Evolutionary conservation across 2,888 invertebrate genomes (phyloP).

Genomic region (Megalurothrips usitatus): DNA sequence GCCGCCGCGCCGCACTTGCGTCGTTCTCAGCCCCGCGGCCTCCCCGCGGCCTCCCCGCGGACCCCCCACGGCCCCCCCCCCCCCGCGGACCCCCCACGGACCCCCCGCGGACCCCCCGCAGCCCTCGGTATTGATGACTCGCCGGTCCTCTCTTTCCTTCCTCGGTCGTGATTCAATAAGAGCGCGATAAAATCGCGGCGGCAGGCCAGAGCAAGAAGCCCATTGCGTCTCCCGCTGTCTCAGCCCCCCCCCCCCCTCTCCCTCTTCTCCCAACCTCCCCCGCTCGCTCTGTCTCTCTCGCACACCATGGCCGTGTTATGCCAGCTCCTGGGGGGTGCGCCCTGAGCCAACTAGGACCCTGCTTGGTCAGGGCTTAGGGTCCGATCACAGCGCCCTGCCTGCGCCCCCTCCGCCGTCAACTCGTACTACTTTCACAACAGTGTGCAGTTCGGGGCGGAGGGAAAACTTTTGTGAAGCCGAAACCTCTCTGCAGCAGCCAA

Average conservation of each 20-base stretch:
- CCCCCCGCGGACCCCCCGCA: background rate
- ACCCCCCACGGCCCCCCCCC: background rate
- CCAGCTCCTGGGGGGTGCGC: no score
- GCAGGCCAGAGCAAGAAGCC: background rate
- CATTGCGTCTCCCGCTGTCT: background rate
- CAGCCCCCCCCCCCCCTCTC: background rate
- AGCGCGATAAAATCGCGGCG: constrained; percentile 13
- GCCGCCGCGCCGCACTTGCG: no score
- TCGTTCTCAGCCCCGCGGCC: background rate
- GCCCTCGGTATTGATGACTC: constrained; percentile 5
- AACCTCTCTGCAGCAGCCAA: no score
- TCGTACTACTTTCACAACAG: no score
- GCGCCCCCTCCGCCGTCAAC: no score
- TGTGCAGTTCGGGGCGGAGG: no score
- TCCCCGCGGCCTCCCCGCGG: background rate
- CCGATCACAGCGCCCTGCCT: no score
- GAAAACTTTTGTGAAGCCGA: no score
- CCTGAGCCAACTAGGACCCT: no score
- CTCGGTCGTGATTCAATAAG: constrained; percentile 20
- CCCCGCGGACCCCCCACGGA: background rate
- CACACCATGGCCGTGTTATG: no score
- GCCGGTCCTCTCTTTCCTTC: background rate
- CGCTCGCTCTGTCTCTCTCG: background rate
- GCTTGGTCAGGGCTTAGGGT: no score
- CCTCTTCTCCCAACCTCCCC: background rate